These are phyloP conservation scores for Lutraria lutraria DNA, from an alignment of 2,888 invertebrate genomes.

Conservation along the genomic window DNA sequence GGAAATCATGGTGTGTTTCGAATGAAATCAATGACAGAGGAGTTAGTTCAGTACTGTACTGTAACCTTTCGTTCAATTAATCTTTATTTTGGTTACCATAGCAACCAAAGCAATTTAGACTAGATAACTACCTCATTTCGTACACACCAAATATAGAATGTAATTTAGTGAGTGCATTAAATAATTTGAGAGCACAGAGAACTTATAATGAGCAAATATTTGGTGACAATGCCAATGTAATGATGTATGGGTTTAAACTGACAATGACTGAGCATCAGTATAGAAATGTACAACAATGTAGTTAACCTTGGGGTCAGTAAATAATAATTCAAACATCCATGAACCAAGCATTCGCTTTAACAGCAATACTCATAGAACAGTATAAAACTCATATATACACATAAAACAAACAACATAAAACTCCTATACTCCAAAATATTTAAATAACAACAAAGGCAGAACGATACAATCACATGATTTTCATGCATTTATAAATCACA, in stretches of 20 bases:
- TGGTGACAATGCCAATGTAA: not conserved
- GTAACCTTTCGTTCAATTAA: not conserved
- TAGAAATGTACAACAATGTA: no score
- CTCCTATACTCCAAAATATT: no score
- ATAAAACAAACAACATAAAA: no score
- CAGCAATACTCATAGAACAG: no score
- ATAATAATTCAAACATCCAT: no score
- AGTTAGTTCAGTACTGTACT: not conserved
- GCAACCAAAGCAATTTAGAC: conserved; percentile 10
- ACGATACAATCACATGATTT: no score
- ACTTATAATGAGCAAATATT: not conserved
- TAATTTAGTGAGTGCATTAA: not conserved
- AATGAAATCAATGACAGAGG: not conserved
- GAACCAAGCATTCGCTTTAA: no score
- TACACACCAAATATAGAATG: not conserved
- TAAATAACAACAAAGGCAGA: no score
- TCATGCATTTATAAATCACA: no score
- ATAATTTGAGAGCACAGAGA: not conserved
- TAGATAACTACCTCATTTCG: not conserved
- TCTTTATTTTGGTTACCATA: not conserved
- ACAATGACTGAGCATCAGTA: not conserved
- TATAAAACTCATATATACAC: no score
- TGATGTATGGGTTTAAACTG: not conserved
- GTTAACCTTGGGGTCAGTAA: no score
- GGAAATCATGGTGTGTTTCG: no score